phyloP scores from a whole-genome alignment of 2,113 vertebrate species.

The Brachyhypopomus gauderio region DNA sequence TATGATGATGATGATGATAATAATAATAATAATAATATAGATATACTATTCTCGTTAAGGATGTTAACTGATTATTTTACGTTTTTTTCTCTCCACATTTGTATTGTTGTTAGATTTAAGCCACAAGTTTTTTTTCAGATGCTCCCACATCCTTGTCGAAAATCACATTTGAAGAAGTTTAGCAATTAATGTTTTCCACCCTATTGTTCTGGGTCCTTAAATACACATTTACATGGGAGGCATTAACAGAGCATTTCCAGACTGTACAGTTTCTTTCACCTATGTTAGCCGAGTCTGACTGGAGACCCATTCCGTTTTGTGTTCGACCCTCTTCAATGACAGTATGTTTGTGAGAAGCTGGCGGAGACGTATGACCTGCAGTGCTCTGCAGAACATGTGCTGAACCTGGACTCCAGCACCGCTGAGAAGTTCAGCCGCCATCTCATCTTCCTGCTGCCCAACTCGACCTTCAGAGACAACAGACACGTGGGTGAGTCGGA shows the following conservation, averaged over 20 bases:
- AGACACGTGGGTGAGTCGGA: slow-evolving; percentile 82
- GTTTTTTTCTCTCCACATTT: no score
- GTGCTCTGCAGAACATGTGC: slow-evolving; percentile 80
- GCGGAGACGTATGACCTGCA: slow-evolving; percentile 78
- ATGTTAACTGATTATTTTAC: no score
- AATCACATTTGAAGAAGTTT: no score
- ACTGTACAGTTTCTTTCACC: neutral
- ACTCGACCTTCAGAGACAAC: slow-evolving; percentile 90
- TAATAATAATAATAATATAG: no score
- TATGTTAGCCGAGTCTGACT: neutral
- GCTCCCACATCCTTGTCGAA: neutral
- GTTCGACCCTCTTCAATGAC: slow-evolving; percentile 42
- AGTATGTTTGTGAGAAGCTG: slow-evolving; percentile 87
- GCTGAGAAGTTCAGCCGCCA: slow-evolving; percentile 95
- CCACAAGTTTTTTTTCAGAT: neutral
- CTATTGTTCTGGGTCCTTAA: no score
- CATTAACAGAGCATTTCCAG: neutral
- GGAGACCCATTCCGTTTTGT: neutral
- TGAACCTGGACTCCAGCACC: slow-evolving; percentile 94
- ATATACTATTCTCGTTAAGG: no score
- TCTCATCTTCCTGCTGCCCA: slow-evolving; percentile 86
- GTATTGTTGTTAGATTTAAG: no score
- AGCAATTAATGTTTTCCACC: no score
- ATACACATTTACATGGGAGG: no score
- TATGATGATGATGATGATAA: no score